Evolutionary conservation across 2,888 invertebrate species (phyloP).

Genomic region (Cantharis rustica): DNA sequence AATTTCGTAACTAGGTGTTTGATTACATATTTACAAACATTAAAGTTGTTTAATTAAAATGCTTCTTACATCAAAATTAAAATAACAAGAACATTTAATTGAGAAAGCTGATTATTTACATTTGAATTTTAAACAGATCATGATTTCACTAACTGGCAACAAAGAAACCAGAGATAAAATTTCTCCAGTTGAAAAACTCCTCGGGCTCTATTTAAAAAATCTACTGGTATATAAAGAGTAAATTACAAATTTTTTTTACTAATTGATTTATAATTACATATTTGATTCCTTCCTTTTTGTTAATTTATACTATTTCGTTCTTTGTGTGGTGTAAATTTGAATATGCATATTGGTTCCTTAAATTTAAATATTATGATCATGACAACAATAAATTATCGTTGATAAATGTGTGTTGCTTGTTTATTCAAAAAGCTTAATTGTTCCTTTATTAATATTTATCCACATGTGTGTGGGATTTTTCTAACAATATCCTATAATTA

Average conservation of each 20-base stretch:
- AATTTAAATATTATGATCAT: constrained; percentile 3
- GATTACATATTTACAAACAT: constrained; percentile 31
- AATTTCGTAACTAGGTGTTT: constrained; percentile 24
- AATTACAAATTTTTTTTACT: constrained; percentile 11
- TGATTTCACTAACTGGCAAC: constrained; percentile 28
- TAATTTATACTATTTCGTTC: constrained; percentile 6
- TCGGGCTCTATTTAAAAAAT: constrained; percentile 20
- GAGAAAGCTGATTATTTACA: constrained; percentile 31
- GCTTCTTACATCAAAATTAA: constrained; percentile 31
- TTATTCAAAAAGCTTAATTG: constrained; percentile 1
- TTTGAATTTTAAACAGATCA: constrained; percentile 31
- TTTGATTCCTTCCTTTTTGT: constrained; percentile 4
- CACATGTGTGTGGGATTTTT: background rate
- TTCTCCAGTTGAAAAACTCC: constrained; percentile 25
- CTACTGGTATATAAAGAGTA: constrained; percentile 6
- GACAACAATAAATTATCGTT: background rate
- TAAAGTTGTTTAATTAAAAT: constrained; percentile 27
- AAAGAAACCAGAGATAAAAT: constrained; percentile 26
- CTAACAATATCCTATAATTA: background rate
- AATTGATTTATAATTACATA: constrained; percentile 26
- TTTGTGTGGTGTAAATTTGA: constrained; percentile 19
- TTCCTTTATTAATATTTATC: background rate
- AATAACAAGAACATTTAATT: constrained; percentile 29
- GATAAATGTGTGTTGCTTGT: background rate
- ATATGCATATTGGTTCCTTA: constrained; percentile 12